Evolutionary conservation across 2,113 vertebrate genomes (phyloP).

Genomic region (Gorsachius goisagi): DNA sequence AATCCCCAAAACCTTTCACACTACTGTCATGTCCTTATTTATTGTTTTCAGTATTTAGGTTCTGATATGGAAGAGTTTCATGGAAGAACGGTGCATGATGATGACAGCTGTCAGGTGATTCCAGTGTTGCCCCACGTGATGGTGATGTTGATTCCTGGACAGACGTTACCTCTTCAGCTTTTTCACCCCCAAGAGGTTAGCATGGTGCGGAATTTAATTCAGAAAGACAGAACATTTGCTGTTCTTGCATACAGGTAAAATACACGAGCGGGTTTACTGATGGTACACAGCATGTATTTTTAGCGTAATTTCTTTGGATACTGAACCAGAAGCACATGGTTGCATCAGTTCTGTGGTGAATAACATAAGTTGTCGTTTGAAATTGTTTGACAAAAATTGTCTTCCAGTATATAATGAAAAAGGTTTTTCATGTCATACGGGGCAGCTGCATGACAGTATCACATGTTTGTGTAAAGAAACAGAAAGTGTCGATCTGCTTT

Average conservation of each 20-base stretch:
- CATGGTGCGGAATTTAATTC: constrained; percentile 94
- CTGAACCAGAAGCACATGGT: neutral
- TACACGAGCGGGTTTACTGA: neutral
- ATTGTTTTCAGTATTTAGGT: constrained; percentile 85
- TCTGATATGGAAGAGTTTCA: constrained; percentile 98
- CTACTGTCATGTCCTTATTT: neutral
- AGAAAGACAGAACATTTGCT: constrained; percentile 94
- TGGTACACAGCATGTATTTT: neutral
- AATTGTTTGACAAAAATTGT: neutral
- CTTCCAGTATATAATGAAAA: fast-evolving
- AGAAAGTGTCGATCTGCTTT: neutral
- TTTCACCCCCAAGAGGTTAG: constrained; percentile 95
- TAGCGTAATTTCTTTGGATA: neutral
- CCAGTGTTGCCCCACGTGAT: constrained; percentile 89
- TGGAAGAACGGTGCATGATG: constrained; percentile 91
- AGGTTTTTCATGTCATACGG: neutral
- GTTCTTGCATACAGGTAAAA: constrained; percentile 94
- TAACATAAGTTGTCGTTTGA: neutral
- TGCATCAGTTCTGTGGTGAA: neutral
- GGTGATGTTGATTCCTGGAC: constrained; percentile 93
- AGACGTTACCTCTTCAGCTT: constrained; percentile 94
- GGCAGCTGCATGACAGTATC: neutral
- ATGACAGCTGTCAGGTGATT: constrained; percentile 92
- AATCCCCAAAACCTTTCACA: neutral
- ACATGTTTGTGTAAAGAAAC: neutral